Conservation (phyloP, 2,888 invertebrate species). For the Sussaba pulchella region DNA sequence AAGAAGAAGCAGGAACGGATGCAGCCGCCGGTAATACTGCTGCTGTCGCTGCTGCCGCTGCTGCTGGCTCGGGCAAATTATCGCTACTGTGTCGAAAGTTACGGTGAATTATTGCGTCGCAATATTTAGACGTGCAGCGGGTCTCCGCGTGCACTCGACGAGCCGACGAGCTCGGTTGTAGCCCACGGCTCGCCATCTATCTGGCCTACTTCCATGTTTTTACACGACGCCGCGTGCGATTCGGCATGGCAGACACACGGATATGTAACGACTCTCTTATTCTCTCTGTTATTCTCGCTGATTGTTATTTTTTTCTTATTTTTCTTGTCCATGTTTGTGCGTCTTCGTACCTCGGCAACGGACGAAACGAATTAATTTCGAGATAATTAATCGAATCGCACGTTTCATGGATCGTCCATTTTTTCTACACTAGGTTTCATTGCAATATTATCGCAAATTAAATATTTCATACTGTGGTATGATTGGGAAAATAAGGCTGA, state of each 20-base stretch:
- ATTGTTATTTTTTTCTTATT: conserved; percentile 12
- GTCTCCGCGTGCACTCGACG: conserved; percentile 41
- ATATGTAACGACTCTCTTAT: conserved; percentile 51
- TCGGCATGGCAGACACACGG: conserved; percentile 69
- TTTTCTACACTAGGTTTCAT: not conserved
- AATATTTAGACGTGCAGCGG: conserved; percentile 76
- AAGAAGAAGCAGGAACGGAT: conserved; percentile 51
- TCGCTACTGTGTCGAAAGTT: conserved; percentile 79
- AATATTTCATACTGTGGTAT: not conserved
- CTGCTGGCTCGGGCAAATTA: conserved; percentile 74
- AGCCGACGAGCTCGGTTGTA: conserved; percentile 57
- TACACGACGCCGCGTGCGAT: conserved; percentile 71
- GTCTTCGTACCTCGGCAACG: conserved; percentile 20
- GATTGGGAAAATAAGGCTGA: too few species aligned
- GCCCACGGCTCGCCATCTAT: conserved; percentile 74
- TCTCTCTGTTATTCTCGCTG: conserved; percentile 22
- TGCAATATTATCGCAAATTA: not conserved
- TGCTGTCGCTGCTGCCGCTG: conserved; percentile 57
- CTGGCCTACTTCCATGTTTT: conserved; percentile 82
- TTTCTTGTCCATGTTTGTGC: conserved; percentile 19
- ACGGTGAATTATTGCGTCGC: conserved; percentile 81
- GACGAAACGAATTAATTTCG: conserved; percentile 37
- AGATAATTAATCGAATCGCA: not conserved
- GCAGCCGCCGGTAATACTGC: conserved; percentile 19
- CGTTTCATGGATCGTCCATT: not conserved